Evolutionary conservation across 2,888 invertebrate genomes (phyloP).

Genomic region (Apoda limacodes): DNA sequence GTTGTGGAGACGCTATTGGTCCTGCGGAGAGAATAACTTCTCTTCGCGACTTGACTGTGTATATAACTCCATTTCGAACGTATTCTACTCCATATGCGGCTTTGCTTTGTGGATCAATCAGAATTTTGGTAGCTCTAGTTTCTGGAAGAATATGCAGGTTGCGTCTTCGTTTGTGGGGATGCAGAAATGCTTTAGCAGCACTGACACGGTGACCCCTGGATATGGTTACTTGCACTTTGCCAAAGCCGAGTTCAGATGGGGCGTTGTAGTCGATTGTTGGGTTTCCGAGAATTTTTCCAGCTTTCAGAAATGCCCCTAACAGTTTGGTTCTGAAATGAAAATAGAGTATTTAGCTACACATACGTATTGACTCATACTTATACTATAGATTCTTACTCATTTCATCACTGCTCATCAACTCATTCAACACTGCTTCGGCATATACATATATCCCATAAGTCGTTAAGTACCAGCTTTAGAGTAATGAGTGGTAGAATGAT

Average conservation of each 20-base stretch:
- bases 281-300: constrained; percentile 72
- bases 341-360: too few species aligned
- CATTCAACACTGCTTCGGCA: too few species aligned
- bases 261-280: constrained; percentile 77
- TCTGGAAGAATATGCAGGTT: constrained; percentile 71
- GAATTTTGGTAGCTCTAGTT: constrained; percentile 63
- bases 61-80: constrained; percentile 42
- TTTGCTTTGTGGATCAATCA: constrained; percentile 58
- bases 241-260: constrained; percentile 65
- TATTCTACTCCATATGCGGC: constrained; percentile 69
- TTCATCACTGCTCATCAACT: too few species aligned
- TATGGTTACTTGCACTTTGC: constrained; percentile 72
- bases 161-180: constrained; percentile 54
- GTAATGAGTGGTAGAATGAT: too few species aligned
- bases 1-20: constrained; percentile 83
- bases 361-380: too few species aligned
- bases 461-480: too few species aligned
- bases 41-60: constrained; percentile 64
- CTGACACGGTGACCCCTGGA: constrained; percentile 69
- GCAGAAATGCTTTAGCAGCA: constrained; percentile 71
- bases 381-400: too few species aligned
- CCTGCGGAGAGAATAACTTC: constrained; percentile 83
- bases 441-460: too few species aligned
- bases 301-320: constrained; percentile 72
- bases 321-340: constrained; percentile 64